Conservation (phyloP, 2,888 invertebrate species). For the Microctonus aethiopoides region DNA sequence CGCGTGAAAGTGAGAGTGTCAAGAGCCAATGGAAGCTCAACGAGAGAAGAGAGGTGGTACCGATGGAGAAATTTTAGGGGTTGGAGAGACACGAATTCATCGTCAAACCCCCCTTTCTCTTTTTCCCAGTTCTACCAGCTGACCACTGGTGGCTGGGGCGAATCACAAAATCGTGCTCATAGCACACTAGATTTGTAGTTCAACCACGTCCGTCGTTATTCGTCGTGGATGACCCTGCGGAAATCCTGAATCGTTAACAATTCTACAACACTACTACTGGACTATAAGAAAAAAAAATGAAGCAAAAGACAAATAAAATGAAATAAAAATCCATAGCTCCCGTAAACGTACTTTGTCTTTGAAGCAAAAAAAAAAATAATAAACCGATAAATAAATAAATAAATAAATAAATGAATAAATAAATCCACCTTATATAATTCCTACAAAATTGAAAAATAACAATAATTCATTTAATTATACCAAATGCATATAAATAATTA, state of each 20-base stretch:
- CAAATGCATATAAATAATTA: not conserved
- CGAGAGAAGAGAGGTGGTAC: not conserved
- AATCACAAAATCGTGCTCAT: slow-evolving; percentile 32
- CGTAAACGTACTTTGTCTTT: no score
- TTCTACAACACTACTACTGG: not conserved
- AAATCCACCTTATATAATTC: no score
- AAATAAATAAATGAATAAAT: no score
- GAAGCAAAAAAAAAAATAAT: not conserved
- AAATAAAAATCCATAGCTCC: no score
- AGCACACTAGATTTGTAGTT: slow-evolving; percentile 27
- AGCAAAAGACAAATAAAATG: not conserved
- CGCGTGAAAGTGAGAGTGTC: slow-evolving; percentile 28
- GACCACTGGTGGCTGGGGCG: slow-evolving; percentile 31
- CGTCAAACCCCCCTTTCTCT: slow-evolving; percentile 22
- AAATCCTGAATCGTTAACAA: slow-evolving; percentile 34
- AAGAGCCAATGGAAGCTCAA: slow-evolving; percentile 19
- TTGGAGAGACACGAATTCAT: slow-evolving; percentile 27
- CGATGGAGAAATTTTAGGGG: not conserved
- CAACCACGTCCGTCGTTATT: slow-evolving; percentile 35
- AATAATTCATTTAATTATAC: not conserved
- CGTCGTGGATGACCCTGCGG: slow-evolving; percentile 30
- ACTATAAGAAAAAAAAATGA: not conserved
- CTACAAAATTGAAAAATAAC: no score
- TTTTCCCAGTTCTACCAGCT: slow-evolving; percentile 21
- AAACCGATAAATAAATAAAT: not conserved